These are phyloP conservation scores for Iphiclides podalirius DNA, from an alignment of 2,888 invertebrate genomes.

Conservation along the genomic window DNA sequence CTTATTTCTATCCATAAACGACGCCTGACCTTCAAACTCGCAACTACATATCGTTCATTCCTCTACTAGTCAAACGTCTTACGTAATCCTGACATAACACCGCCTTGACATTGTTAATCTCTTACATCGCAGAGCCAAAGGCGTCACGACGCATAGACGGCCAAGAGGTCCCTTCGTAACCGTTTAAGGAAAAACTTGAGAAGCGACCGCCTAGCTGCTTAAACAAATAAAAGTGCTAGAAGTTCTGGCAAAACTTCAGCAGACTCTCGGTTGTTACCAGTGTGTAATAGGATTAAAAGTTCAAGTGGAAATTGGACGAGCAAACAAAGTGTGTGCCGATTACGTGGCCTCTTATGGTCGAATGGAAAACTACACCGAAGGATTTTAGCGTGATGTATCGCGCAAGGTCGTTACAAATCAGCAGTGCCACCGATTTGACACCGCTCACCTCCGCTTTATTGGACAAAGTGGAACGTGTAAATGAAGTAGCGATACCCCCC, in stretches of 20 bases:
- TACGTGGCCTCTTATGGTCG: too few species aligned
- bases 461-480: conserved; percentile 73
- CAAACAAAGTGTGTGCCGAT: too few species aligned
- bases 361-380: too few species aligned
- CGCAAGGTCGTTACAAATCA: conserved; percentile 60
- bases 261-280: neutral
- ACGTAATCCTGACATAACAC: conserved; percentile 51
- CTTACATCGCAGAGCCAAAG: conserved; percentile 51
- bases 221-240: neutral
- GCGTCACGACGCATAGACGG: conserved; percentile 30
- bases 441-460: conserved; percentile 67
- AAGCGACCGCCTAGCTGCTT: neutral
- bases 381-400: conserved; percentile 35
- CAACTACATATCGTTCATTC: conserved; percentile 24
- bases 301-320: neutral
- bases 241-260: neutral
- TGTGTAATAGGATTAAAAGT: neutral
- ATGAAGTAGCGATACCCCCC: conserved; percentile 69
- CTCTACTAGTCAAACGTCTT: conserved; percentile 33
- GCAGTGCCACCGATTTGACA: conserved; percentile 65
- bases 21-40: conserved; percentile 18
- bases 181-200: conserved; percentile 15
- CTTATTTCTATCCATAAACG: neutral
- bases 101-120: conserved; percentile 72
- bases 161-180: conserved; percentile 35